Conservation (phyloP, 2,797 vertebrate genomes). For the Cuniculus paca region DNA sequence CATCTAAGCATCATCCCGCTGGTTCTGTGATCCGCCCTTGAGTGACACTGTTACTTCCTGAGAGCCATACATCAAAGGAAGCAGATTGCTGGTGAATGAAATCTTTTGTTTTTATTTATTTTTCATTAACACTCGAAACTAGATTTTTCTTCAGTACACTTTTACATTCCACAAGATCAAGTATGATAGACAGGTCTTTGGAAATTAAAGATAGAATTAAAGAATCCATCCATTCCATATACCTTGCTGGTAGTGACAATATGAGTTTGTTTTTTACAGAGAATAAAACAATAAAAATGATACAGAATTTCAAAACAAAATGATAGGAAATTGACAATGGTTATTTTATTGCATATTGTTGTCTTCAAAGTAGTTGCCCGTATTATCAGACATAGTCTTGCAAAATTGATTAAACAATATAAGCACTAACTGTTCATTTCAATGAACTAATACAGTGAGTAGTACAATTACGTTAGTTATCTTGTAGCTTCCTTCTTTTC, state of each 20-base stretch:
- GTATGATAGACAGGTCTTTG: neutral
- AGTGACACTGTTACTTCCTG: neutral
- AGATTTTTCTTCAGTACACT: constrained; percentile 32
- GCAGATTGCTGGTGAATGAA: neutral
- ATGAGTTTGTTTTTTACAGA: neutral
- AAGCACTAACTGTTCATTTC: no score
- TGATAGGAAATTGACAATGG: no score
- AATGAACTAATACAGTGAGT: no score
- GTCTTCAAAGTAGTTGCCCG: no score
- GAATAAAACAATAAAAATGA: no score
- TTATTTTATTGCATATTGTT: no score
- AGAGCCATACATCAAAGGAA: neutral
- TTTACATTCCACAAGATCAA: neutral
- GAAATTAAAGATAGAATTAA: constrained; percentile 47
- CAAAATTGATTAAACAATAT: no score
- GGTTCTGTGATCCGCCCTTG: neutral
- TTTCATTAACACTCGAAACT: constrained; percentile 29
- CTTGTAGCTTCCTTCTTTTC: no score
- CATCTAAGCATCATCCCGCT: neutral
- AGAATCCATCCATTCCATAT: neutral
- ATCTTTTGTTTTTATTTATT: neutral
- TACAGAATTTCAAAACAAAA: no score
- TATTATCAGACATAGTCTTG: no score
- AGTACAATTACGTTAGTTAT: no score
- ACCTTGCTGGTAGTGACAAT: neutral